These are phyloP conservation scores for Tupaia chinensis DNA, from an alignment of 2,113 vertebrate species.

Conservation along the genomic window DNA sequence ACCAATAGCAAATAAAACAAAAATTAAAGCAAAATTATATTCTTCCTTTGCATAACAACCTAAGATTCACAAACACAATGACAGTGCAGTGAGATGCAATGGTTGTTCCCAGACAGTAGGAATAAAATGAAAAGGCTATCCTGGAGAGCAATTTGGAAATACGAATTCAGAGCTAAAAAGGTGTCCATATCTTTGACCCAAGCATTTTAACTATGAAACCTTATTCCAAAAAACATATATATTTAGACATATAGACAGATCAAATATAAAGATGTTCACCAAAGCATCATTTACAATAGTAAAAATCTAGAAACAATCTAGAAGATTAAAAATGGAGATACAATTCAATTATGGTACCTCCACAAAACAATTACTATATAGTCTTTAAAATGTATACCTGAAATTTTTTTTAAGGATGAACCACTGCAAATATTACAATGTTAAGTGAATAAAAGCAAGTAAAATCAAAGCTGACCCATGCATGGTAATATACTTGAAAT, in stretches of 20 bases:
- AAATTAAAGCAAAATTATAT: conserved; percentile 13
- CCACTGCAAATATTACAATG: not conserved
- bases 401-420: conserved; percentile 4
- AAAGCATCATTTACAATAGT: not conserved
- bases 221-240: conserved; percentile 35
- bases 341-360: not conserved
- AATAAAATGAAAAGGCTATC: not conserved
- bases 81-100: not conserved
- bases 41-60: conserved; percentile 42
- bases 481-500: not conserved
- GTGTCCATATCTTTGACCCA: not conserved
- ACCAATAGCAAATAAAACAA: conserved; percentile 34
- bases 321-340: conserved; percentile 17
- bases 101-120: not conserved
- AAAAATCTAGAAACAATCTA: not conserved
- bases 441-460: conserved; percentile 1
- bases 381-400: not conserved
- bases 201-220: not conserved
- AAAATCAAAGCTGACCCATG: not conserved
- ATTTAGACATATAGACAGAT: not conserved
- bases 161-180: not conserved
- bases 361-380: conserved; percentile 24
- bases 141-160: not conserved
- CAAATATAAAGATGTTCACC: conserved; percentile 40
- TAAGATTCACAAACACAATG: not conserved